Conservation (phyloP, 2,888 invertebrate species). For the Alentia gelatinosa region DNA sequence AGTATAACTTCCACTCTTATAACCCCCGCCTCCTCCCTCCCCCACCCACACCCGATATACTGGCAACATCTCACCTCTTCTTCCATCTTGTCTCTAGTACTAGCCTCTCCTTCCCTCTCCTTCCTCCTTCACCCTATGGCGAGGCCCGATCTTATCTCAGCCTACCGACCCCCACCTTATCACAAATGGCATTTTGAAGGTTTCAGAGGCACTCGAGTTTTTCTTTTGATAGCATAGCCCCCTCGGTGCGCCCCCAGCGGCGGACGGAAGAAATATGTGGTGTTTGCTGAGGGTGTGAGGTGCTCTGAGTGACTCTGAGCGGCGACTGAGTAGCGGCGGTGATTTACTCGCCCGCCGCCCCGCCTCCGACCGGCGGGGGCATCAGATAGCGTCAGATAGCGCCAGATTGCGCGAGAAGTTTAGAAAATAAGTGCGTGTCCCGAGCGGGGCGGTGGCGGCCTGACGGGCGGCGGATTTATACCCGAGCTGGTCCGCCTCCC, state of each 20-base stretch:
- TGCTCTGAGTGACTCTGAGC: neutral
- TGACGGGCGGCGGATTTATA: neutral
- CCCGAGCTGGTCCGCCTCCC: neutral
- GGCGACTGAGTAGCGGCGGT: neutral
- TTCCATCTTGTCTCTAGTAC: no score
- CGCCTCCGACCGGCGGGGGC: neutral
- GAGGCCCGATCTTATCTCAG: neutral
- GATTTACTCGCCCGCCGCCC: neutral
- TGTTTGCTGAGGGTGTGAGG: neutral
- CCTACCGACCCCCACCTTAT: neutral
- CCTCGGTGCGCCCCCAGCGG: neutral
- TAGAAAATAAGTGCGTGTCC: neutral
- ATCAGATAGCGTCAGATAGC: slow-evolving; percentile 36
- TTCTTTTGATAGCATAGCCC: slow-evolving; percentile 22
- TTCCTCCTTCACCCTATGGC: neutral
- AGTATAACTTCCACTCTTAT: neutral
- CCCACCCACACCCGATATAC: neutral
- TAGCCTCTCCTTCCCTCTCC: neutral
- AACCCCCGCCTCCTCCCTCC: neutral
- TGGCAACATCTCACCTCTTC: neutral
- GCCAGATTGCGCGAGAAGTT: neutral
- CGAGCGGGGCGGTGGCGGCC: neutral
- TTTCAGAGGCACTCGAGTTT: slow-evolving; percentile 39
- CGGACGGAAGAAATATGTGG: neutral
- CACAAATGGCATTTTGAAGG: slow-evolving; percentile 36